Evolutionary conservation across 2,797 vertebrate genomes (phyloP), one percentile per base, ranked within the genome.

Genomic region (Crocidura indochinensis): DNA sequence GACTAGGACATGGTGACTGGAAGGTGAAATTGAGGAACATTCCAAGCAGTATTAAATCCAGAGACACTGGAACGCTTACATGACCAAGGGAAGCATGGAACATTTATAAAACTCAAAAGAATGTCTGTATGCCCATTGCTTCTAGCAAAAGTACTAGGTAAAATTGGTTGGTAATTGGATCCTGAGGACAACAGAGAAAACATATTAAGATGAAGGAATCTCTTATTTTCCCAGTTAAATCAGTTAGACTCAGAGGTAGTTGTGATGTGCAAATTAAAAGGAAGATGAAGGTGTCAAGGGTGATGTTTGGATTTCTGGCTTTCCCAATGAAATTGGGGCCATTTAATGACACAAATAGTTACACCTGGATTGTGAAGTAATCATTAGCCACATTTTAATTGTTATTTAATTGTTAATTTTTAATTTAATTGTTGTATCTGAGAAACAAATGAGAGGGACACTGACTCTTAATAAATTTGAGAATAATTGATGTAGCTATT

Each of bases 141-240:
- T 84, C 29, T 51, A 87, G 71, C 8, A 81, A 31, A 83, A 83
- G 11, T 26, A 56, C 64, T 22, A 84, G 53, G 15, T 15, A 47
- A 47, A 72, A 80, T 4, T 29, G 77, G 22, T 53, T 65, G 20
- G 29, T 49, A 80, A 31, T 60, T 82, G 56, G 68, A 73, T 71
- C 19, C 77, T n/a, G 15, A 29, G 65, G 68, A 24, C 46, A 71
- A 79, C 27, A 72, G 22, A 38, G 73, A 22, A 20, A 10, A 78
- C 31, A 19, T 86, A 87, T 62, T 56, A 2, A 87, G 46, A 27
- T 19, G 24, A 90, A n/a, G 53, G 26, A 62, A 38, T 60, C 17
- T 75, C 64, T 24, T 49, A 51, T 56, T 76, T 93, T 82, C 19
- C n/a, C 82, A 53, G 19, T 91, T 87, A 86, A 83, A 53, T 67